Evolutionary conservation across 2,797 vertebrate species (phyloP).

Genomic region (Sandelia bainsii): DNA sequence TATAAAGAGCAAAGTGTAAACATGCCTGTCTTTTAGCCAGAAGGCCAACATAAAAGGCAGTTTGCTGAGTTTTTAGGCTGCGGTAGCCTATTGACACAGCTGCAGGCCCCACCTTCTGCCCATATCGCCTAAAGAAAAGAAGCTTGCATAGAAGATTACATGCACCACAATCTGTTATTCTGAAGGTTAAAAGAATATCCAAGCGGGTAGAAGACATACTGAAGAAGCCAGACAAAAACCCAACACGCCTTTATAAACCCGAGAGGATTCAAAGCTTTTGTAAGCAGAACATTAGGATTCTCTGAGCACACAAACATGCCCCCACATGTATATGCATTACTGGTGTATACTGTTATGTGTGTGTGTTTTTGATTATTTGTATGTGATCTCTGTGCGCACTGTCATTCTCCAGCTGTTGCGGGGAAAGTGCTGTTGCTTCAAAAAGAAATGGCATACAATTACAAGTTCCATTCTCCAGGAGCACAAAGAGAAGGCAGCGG

Average conservation of each 20-base stretch:
- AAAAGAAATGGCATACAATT: conserved; percentile 67
- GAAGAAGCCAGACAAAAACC: conserved; percentile 69
- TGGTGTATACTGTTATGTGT: conserved; percentile 27
- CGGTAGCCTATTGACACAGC: conserved; percentile 86
- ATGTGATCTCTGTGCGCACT: conserved; percentile 37
- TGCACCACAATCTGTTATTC: conserved; percentile 76
- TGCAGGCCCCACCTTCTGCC: conserved; percentile 80
- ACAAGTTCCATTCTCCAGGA: conserved; percentile 59
- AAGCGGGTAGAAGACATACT: conserved; percentile 57
- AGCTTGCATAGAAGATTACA: conserved; percentile 68
- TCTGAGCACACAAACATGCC: conserved; percentile 62
- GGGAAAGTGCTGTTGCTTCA: conserved; percentile 50
- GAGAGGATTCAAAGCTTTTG: conserved; percentile 64
- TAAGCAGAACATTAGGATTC: conserved; percentile 57
- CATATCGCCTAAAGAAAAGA: conserved; percentile 69
- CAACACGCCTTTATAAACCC: conserved; percentile 67
- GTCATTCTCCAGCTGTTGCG: conserved; percentile 58
- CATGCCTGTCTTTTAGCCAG: conserved; percentile 67
- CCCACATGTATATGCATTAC: conserved; percentile 50
- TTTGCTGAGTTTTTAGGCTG: conserved; percentile 66
- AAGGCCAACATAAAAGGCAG: conserved; percentile 75
- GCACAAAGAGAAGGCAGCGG: conserved; percentile 54
- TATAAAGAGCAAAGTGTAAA: conserved; percentile 74
- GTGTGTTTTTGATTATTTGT: conserved; percentile 40
- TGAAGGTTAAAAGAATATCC: conserved; percentile 75